Percentiles rank a stretch among this genome's conserved stretches.
Evolutionary conservation across 92 coral and sea anemone genomes (phyloP).

Genomic region (Porites cylindrica): DNA sequence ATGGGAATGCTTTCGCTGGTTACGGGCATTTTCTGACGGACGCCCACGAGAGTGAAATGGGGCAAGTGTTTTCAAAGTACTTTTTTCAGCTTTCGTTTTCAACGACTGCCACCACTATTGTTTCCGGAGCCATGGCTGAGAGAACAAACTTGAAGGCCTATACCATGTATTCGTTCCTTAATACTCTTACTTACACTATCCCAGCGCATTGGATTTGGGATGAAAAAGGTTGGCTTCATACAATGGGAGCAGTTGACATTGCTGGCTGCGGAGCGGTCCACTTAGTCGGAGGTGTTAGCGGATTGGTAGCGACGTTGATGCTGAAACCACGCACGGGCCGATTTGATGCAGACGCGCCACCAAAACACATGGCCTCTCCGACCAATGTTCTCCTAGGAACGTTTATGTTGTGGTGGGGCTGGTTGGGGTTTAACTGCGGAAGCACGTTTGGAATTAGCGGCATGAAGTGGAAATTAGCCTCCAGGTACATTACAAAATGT

Average conservation of each 20-base stretch:
- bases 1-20: conserved; percentile 77
- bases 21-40: conserved; percentile 84
- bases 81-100: conserved; percentile 92
- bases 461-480: conserved; percentile 93
- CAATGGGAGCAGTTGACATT: conserved; percentile 86
- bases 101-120: conserved; percentile 95
- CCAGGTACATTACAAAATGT: conserved; percentile 63
- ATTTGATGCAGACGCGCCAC: conserved; percentile 57
- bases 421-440: conserved; percentile 99
- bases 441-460: conserved; percentile 98
- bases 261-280: conserved; percentile 91
- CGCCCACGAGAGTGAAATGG: conserved; percentile 74
- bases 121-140: conserved; percentile 96
- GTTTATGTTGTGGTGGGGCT: conserved; percentile 99
- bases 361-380: conserved; percentile 91
- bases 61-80: conserved; percentile 75
- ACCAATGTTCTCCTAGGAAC: conserved; percentile 95
- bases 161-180: conserved; percentile 79
- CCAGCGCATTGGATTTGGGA: conserved; percentile 99
- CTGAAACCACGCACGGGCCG: conserved; percentile 80
- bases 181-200: conserved; percentile 83
- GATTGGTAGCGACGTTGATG: conserved; percentile 82
- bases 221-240: conserved; percentile 73
- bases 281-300: conserved; percentile 88
- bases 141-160: conserved; percentile 85